Percentiles rank a stretch among this genome's conserved stretches.
Evolutionary conservation across 2,888 invertebrate species (phyloP).

Genomic region (Nomada fucata): DNA sequence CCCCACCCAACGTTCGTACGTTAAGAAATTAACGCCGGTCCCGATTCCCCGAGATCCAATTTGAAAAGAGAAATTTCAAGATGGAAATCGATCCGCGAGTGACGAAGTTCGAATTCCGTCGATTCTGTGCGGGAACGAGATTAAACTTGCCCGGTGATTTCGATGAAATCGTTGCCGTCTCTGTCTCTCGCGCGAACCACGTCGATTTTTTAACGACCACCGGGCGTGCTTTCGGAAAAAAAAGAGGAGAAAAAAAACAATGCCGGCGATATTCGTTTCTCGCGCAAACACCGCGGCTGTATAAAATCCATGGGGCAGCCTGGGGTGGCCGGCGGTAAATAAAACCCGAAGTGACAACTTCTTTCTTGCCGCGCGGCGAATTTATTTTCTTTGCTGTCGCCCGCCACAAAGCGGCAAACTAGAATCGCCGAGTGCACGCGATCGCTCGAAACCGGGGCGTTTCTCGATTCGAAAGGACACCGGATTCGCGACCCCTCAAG

Average conservation of each 20-base stretch:
- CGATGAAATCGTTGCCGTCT: conserved; percentile 11
- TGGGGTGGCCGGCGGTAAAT: background rate
- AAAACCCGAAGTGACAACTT: conserved; percentile 1
- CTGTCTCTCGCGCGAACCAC: conserved; percentile 5
- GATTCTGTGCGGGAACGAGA: conserved; percentile 8
- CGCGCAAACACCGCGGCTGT: conserved; percentile 8
- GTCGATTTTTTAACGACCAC: conserved; percentile 26
- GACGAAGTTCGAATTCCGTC: conserved; percentile 3
- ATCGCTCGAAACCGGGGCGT: too few species aligned
- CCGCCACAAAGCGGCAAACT: too few species aligned
- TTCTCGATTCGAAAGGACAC: too few species aligned
- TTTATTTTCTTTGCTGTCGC: too few species aligned
- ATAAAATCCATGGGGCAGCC: conserved; percentile 1
- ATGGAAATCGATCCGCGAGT: background rate
- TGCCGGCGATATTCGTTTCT: conserved; percentile 18
- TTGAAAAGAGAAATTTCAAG: background rate
- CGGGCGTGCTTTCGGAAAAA: conserved; percentile 17
- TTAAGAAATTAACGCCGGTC: conserved; percentile 30
- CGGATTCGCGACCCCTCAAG: too few species aligned
- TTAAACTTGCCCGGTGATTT: conserved; percentile 25
- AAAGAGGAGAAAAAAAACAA: conserved; percentile 16
- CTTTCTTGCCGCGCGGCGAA: background rate
- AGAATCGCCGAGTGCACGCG: too few species aligned
- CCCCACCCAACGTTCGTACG: conserved; percentile 10
- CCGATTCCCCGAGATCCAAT: background rate